Base-by-base conservation (phyloP, 2,797 vertebrate species). In the Anniella stebbinsi region DNA sequence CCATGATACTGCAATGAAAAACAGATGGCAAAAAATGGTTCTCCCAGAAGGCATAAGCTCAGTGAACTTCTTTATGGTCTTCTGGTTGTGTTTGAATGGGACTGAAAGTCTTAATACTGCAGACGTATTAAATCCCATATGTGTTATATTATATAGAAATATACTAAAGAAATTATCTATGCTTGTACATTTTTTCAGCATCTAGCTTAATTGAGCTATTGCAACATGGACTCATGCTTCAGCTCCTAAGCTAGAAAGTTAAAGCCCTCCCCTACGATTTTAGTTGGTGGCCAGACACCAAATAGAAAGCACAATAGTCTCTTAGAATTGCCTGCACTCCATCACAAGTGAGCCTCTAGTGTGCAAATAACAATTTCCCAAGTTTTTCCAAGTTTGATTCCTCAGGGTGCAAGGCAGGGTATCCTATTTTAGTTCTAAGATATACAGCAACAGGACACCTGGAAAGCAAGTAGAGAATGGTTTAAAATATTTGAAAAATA, bases 121-220 rank as follows among this genome's bases (percentile, higher is more conserved):
- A 72, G 75, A 57, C 63, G 60, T 48, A 25, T 73, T 54, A 91
- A 92, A 93, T 83, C 69, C 86, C 0, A 0, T 72, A 12, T 23
- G 3, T 88, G 92, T 89, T 73, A 77, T 51, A 89, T 88, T 86
- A 89, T 75, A 78, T n/a, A 88, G 88, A 33, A n/a, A 66, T 91
- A 75, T 84, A 80, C n/a, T 69, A 75, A 90, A 91, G 9, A 89
- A 41, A 18, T 63, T 48, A 0, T 54, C 23, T 87, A 80, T 63
- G 41, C 0, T 0, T 80, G 25, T 18, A 82, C 66, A 28, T 81
- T 77, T 81, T 93, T 81, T 2, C 91, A 83, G 3, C 83, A 72
- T 94, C 45, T 93, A 92, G 80, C 60, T 93, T 93, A 60, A 92
- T 95, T 92, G 76, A 88, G 54, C 81, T 51, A 95, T 95, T 93